Conservation (phyloP, 2,888 invertebrate genomes). For the Oligia latruncula region DNA sequence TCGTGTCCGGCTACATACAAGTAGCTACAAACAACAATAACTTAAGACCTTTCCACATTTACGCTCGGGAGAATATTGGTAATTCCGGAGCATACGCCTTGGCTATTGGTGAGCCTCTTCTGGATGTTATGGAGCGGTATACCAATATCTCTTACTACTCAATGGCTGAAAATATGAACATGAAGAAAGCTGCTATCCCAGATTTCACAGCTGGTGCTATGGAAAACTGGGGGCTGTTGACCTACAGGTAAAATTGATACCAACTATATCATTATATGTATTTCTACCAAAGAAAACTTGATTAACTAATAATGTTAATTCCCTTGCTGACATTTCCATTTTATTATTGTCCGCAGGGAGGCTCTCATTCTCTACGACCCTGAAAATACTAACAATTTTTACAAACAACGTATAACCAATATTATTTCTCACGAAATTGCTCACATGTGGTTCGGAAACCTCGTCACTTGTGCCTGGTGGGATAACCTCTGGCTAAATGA, state of each 20-base stretch:
- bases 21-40: slow-evolving; percentile 71
- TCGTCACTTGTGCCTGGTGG: slow-evolving; percentile 94
- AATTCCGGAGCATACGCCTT: slow-evolving; percentile 85
- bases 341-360: slow-evolving; percentile 85
- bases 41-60: slow-evolving; percentile 80
- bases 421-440: slow-evolving; percentile 94
- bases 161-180: slow-evolving; percentile 85
- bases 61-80: slow-evolving; percentile 84
- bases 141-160: slow-evolving; percentile 87
- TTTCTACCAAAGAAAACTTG: not conserved
- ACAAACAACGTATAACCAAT: slow-evolving; percentile 91
- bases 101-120: slow-evolving; percentile 83
- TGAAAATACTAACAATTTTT: slow-evolving; percentile 86
- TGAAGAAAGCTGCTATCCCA: slow-evolving; percentile 94
- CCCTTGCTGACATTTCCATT: not conserved
- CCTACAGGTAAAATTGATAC: slow-evolving; percentile 90
- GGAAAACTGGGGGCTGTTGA: slow-evolving; percentile 96
- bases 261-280: not conserved
- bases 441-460: slow-evolving; percentile 96
- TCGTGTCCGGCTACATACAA: slow-evolving; percentile 93
- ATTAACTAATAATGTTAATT: not conserved
- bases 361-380: slow-evolving; percentile 89
- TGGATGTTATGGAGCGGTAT: slow-evolving; percentile 89
- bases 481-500: slow-evolving; percentile 93
- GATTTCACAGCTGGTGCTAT: slow-evolving; percentile 95